Percentiles rank a stretch among this genome's conserved stretches.
Evolutionary conservation across 2,888 invertebrate genomes (phyloP).

Genomic region (Drosophila dives): DNA sequence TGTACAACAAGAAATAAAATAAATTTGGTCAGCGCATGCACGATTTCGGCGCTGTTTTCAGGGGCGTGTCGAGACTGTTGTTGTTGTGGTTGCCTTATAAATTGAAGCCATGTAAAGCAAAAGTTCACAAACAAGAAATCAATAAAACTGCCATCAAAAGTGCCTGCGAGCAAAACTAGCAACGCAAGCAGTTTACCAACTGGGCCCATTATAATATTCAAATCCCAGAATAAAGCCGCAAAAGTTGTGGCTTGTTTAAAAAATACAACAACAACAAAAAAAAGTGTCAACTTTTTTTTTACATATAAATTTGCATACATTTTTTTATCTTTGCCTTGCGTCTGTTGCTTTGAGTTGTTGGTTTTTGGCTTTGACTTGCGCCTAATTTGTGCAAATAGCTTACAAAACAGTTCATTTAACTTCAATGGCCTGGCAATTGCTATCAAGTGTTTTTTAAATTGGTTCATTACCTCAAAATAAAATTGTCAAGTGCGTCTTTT

Average conservation of each 20-base stretch:
- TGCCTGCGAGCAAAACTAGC: conserved; percentile 60
- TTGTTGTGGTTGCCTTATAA: conserved; percentile 57
- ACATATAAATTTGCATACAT: conserved; percentile 5
- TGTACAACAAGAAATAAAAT: conserved; percentile 42
- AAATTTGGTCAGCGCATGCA: conserved; percentile 64
- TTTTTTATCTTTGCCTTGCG: conserved; percentile 14
- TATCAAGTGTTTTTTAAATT: conserved; percentile 63
- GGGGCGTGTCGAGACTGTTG: conserved; percentile 47
- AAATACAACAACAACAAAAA: not conserved
- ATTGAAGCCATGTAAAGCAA: conserved; percentile 56
- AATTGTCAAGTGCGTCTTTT: conserved; percentile 14
- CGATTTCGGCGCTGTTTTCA: conserved; percentile 70
- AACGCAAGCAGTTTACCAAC: conserved; percentile 44
- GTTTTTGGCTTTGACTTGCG: conserved; percentile 22
- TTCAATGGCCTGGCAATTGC: conserved; percentile 74
- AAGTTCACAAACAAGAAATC: conserved; percentile 71
- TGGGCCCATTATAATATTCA: conserved; percentile 30
- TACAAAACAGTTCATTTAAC: conserved; percentile 76
- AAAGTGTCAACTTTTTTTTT: conserved; percentile 7
- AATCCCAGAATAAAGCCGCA: conserved; percentile 30
- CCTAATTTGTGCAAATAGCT: conserved; percentile 55
- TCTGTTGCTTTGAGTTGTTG: conserved; percentile 7
- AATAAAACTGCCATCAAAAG: conserved; percentile 73
- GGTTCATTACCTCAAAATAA: conserved; percentile 59
- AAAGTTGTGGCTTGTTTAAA: conserved; percentile 7